A percentile compares a stretch with the other conserved stretches of the same genome.
phyloP scores from a whole-genome alignment of 1,140 invertebrate genomes.

The Palaemon carinicauda region DNA sequence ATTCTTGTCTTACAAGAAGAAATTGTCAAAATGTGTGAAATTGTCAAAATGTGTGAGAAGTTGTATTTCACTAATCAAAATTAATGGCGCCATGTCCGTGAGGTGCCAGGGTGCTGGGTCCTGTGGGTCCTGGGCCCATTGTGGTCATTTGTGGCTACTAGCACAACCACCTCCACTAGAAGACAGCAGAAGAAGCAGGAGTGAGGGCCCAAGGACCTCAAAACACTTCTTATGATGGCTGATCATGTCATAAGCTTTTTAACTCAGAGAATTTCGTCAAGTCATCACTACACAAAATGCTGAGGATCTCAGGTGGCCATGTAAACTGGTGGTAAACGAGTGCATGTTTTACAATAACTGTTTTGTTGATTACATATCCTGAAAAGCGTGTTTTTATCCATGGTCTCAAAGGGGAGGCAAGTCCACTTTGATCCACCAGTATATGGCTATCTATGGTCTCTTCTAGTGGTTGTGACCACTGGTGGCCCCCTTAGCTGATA shows the following conservation, averaged over 20 bases:
- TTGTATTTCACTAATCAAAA: conserved; percentile 50
- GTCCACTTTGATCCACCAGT: conserved; percentile 40
- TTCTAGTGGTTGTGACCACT: conserved; percentile 32
- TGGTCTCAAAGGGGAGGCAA: background rate
- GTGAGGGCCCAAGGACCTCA: background rate
- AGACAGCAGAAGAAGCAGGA: background rate
- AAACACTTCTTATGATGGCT: background rate
- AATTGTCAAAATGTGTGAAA: conserved; percentile 41
- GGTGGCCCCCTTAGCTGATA: conserved; percentile 26
- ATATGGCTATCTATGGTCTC: conserved; percentile 17
- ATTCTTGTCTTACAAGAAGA: conserved; percentile 33
- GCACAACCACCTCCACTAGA: conserved; percentile 9
- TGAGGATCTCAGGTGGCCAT: background rate
- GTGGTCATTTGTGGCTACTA: conserved; percentile 27
- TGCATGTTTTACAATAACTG: conserved; percentile 19
- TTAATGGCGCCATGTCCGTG: conserved; percentile 43
- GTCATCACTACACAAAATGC: conserved; percentile 13
- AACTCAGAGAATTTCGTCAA: background rate
- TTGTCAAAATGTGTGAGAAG: conserved; percentile 17
- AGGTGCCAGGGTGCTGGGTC: conserved; percentile 28
- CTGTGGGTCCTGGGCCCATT: conserved; percentile 3
- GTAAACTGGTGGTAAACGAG: background rate
- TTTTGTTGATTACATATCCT: background rate
- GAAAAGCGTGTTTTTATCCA: no score
- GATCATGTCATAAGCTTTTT: background rate